Evolutionary conservation across 1,140 invertebrate species (phyloP).

Genomic region (Ceratitis capitata): DNA sequence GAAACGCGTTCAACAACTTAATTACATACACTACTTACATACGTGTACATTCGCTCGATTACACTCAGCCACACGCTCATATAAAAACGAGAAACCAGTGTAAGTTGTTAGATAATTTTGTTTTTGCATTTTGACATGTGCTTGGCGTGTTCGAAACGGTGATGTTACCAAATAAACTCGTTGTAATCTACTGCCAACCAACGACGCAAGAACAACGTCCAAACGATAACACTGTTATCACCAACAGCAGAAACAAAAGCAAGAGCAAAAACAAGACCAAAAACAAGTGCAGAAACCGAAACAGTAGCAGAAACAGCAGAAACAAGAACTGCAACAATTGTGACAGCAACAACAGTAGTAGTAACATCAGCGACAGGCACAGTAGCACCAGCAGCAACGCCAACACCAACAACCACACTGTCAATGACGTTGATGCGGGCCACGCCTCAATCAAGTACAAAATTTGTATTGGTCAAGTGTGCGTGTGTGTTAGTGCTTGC

Average conservation of each 20-base stretch:
- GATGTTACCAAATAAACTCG: conserved; percentile 26
- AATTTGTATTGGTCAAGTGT: conserved; percentile 20
- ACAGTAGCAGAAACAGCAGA: background rate
- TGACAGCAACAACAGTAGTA: background rate
- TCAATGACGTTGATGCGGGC: background rate
- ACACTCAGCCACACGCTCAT: background rate
- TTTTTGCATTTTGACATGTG: conserved; percentile 17
- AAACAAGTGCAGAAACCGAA: background rate
- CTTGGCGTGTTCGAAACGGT: conserved; percentile 21
- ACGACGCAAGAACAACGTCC: conserved; percentile 13
- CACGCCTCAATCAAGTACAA: conserved; percentile 33
- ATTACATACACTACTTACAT: too few relatives aligned
- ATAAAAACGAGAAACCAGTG: background rate
- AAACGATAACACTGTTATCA: conserved; percentile 14
- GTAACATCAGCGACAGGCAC: background rate
- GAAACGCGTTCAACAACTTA: background rate
- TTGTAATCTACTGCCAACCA: conserved; percentile 35
- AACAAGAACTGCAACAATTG: background rate
- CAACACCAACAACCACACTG: background rate
- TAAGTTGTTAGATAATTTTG: background rate
- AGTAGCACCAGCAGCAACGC: background rate
- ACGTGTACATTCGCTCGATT: background rate
- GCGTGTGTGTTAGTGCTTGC: conserved; percentile 5
- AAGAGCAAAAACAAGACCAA: background rate
- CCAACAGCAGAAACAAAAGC: background rate